A percentile compares a stretch with the other conserved stretches of the same genome.
These are phyloP conservation scores for Schlechtendalia chinensis DNA, from an alignment of 1,140 invertebrate genomes.

Conservation along the genomic window DNA sequence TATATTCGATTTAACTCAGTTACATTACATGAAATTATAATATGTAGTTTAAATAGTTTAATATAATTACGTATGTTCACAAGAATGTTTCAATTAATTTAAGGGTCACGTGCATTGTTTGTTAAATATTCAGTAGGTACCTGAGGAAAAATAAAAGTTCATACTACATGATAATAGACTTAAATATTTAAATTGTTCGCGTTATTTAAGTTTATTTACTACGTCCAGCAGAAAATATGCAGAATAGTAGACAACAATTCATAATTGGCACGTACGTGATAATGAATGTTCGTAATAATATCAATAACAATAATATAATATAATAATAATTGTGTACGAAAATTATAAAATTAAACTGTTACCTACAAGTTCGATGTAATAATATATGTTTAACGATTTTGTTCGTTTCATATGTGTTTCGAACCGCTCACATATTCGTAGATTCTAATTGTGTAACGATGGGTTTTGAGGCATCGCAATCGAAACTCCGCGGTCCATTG, in stretches of 20 bases:
- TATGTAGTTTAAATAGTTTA: background rate
- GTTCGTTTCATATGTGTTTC: background rate
- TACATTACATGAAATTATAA: background rate
- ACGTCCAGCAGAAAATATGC: background rate
- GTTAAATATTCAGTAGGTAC: background rate
- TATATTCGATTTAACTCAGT: no score
- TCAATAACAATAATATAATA: background rate
- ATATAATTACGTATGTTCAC: background rate
- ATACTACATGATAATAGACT: background rate
- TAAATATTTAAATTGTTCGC: background rate
- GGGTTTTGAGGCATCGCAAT: slow-evolving; percentile 53
- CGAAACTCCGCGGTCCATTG: slow-evolving; percentile 55
- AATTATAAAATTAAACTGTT: background rate
- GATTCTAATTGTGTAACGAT: slow-evolving; percentile 54
- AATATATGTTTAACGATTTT: background rate
- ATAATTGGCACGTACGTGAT: background rate
- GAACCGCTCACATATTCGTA: background rate
- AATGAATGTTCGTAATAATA: background rate
- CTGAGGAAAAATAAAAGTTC: background rate
- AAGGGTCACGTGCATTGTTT: background rate
- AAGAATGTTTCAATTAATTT: background rate
- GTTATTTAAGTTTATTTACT: slow-evolving; percentile 4
- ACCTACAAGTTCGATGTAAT: no score
- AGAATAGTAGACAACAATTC: no score
- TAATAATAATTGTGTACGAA: background rate